Percentiles rank a stretch among this genome's conserved stretches.
Evolutionary conservation across 2,888 invertebrate species (phyloP).

Genomic region (Mesorhabditis sp.): DNA sequence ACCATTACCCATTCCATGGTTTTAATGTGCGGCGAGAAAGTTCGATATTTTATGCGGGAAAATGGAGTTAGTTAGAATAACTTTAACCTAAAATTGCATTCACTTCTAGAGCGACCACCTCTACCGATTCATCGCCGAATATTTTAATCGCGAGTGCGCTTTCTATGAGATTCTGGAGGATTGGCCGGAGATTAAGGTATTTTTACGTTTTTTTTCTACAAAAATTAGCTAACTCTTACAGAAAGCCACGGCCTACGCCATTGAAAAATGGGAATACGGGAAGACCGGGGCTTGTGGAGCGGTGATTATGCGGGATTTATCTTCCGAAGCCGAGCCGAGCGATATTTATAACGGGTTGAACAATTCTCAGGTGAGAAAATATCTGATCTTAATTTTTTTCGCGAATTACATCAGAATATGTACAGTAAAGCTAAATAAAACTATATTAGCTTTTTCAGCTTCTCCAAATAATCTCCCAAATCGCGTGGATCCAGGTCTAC

Average conservation of each 20-base stretch:
- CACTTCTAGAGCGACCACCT: not conserved
- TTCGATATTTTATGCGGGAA: not conserved
- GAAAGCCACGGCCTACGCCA: not conserved
- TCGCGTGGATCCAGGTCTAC: not conserved
- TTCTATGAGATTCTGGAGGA: not conserved
- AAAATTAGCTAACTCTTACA: not conserved
- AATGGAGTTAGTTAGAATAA: not conserved
- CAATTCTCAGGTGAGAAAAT: not conserved
- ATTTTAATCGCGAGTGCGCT: not conserved
- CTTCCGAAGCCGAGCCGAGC: not conserved
- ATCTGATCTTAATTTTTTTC: too few species aligned
- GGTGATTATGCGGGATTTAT: not conserved
- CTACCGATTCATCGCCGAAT: not conserved
- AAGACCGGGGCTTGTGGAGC: not conserved
- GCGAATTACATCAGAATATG: too few species aligned
- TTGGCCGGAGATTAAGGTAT: not conserved
- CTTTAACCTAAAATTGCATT: not conserved
- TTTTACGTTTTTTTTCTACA: too few species aligned
- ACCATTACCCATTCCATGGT: constrained; percentile 2
- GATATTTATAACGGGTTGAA: constrained; percentile 3
- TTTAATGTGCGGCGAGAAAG: not conserved
- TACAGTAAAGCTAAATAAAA: too few species aligned
- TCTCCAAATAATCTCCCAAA: not conserved
- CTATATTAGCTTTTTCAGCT: not conserved
- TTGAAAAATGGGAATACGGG: not conserved